Evolutionary conservation across 2,113 vertebrate genomes (phyloP).

Genomic region (Saccopteryx bilineata): DNA sequence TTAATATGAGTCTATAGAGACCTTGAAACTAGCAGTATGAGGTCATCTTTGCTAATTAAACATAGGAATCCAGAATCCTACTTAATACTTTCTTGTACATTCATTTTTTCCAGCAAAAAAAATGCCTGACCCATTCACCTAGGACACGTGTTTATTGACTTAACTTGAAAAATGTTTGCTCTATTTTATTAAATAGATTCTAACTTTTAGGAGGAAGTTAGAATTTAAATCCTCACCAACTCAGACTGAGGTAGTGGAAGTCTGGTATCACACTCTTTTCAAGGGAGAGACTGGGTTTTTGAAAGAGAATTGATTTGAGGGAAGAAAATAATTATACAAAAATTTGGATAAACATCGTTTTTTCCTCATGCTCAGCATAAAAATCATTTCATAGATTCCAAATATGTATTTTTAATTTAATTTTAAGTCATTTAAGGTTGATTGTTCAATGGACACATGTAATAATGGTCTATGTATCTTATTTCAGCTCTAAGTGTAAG

Average conservation of each 20-base stretch:
- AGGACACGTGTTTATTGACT: background rate
- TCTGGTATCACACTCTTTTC: background rate
- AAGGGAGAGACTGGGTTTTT: background rate
- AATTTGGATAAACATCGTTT: background rate
- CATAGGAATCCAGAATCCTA: background rate
- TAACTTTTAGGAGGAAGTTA: background rate
- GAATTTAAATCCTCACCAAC: background rate
- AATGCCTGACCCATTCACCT: background rate
- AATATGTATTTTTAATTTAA: background rate
- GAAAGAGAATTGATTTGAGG: background rate
- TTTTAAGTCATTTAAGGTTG: background rate
- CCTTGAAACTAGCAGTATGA: background rate
- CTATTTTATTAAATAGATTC: background rate
- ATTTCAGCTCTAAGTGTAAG: background rate
- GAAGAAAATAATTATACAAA: background rate
- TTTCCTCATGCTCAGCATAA: background rate
- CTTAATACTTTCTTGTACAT: background rate
- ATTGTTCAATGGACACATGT: background rate
- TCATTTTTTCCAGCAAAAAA: background rate
- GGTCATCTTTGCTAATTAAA: background rate
- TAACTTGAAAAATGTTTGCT: background rate
- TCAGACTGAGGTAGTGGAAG: background rate
- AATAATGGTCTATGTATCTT: background rate
- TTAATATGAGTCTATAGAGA: background rate
- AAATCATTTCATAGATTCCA: background rate